Base-by-base conservation (phyloP, 2,797 vertebrate genomes). In the Lophius americanus region DNA sequence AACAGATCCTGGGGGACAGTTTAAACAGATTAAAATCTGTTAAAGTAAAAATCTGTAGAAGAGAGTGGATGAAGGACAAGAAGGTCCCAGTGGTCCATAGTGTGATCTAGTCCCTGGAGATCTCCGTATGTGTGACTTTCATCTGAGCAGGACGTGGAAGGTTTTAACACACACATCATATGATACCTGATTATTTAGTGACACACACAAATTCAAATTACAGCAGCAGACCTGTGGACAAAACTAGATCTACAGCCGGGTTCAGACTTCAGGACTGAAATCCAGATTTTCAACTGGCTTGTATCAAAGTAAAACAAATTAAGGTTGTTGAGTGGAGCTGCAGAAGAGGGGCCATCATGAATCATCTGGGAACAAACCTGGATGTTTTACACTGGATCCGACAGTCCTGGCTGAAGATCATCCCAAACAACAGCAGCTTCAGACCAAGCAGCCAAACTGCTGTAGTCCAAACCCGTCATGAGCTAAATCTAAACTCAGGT, bases 101-200 rank as follows among this genome's bases (percentile, higher is more conserved):
- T 9, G 13, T 75, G 64, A 75, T 87, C 67, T 61, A 82, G 85
- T 78, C 85, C 72, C 76, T 33, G 54, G 75, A 72, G 83, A 85
- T 68, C 1, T 68, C 59, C 56, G 44, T 64, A 14, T 60, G 23
- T 70, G 52, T 43, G 53, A 85, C 66, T 81, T 82, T 79, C 60
- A 64, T 84, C 69, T 73, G 69, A 12, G 48, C 43, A 32, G 42
- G 70, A 13, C 66, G 50, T 38, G 32, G 60, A 14, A 52, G 48
- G 51, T 75, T 68, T 68, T 69, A 70, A 64, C 23, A 73, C 10
- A 56, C 39, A 68, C 32, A 63, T 10, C 51, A 60, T 74, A 60
- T 50, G 60, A 68, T 81, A 86, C 87, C 85, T 84, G 86, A 78
- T 76, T 23, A n/a, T 76, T 73, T 76, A 60, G 51, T 36, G 53